Conservation (phyloP, 2,113 vertebrate genomes). For the Elephas maximus region DNA sequence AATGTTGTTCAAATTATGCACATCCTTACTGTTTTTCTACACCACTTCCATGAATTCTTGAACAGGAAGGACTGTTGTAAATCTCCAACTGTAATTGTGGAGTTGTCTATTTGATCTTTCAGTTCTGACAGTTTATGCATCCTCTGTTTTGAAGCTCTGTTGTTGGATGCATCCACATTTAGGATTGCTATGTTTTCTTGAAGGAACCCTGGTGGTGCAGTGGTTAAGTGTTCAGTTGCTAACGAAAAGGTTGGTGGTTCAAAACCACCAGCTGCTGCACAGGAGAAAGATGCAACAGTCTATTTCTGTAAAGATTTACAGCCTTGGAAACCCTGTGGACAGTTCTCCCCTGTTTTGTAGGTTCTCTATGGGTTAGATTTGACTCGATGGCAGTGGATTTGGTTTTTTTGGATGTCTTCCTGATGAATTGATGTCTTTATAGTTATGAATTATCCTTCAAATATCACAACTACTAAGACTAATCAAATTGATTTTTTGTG, state of each 20-base stretch:
- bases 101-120: slow-evolving; percentile 39
- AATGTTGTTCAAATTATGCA: slow-evolving; percentile 39
- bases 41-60: background rate
- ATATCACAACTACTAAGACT: slow-evolving; percentile 1
- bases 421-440: background rate
- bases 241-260: no score
- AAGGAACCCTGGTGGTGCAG: background rate
- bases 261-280: no score
- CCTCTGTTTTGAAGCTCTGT: slow-evolving; percentile 18
- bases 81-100: background rate
- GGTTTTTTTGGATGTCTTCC: background rate
- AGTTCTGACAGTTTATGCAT: slow-evolving; percentile 25
- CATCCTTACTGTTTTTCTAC: slow-evolving; percentile 14
- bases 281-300: background rate
- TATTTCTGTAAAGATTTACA: no score
- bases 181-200: background rate
- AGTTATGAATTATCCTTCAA: background rate
- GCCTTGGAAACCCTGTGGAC: no score
- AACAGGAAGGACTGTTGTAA: background rate
- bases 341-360: no score
- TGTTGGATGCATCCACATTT: background rate
- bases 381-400: no score
- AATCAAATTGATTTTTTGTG: slow-evolving; percentile 19
- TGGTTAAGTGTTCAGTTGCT: no score
- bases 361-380: no score